A percentile compares a stretch with the other conserved stretches of the same genome.
phyloP scores from a whole-genome alignment of 2,113 vertebrate species.

The Hemiprocne comata region DNA sequence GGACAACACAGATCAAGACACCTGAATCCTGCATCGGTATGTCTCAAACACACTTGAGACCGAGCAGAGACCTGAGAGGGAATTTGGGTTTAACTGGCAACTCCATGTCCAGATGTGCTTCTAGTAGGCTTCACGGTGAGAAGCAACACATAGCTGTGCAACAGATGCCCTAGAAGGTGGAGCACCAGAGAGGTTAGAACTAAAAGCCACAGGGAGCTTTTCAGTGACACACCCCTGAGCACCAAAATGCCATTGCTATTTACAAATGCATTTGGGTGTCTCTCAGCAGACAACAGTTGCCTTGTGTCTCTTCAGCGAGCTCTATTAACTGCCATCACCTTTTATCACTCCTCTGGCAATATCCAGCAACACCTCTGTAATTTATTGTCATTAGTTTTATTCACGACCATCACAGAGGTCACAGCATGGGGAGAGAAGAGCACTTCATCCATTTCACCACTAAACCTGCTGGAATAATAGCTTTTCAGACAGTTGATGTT shows the following conservation, averaged over 20 bases:
- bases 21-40: not conserved
- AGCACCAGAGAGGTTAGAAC: not conserved
- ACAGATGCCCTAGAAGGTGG: not conserved
- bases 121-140: not conserved
- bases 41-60: not conserved
- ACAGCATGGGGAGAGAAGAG: not conserved
- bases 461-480: conserved; percentile 9
- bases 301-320: conserved; percentile 22
- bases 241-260: not conserved
- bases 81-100: not conserved
- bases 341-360: conserved; percentile 43
- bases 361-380: conserved; percentile 58
- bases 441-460: conserved; percentile 15
- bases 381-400: conserved; percentile 68
- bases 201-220: not conserved
- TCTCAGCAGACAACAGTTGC: not conserved
- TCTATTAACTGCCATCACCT: conserved; percentile 54
- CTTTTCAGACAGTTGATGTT: conserved; percentile 15
- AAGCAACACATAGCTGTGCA: not conserved
- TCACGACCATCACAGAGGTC: conserved; percentile 35
- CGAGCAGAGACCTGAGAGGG: not conserved
- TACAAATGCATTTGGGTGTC: not conserved
- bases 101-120: not conserved
- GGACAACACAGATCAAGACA: not conserved
- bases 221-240: not conserved